Evolutionary conservation across 2,888 invertebrate genomes (phyloP), one percentile per base, ranked within the genome.

Genomic region (Ophion costatus): DNA sequence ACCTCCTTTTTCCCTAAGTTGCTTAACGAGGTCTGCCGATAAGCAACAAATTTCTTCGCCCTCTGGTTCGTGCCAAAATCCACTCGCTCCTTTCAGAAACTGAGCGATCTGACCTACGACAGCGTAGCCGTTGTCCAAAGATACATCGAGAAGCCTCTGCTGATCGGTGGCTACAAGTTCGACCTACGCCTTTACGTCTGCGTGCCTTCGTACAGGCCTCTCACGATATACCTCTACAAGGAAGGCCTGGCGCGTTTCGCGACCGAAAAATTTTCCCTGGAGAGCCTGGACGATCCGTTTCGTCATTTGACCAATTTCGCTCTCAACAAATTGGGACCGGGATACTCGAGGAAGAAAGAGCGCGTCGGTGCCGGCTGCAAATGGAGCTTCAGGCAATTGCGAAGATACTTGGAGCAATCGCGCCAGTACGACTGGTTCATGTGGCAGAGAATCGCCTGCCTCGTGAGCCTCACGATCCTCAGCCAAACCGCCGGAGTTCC

Each of bases 271-370:
- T 98, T 97, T 94, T 97, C 96, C 33, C 92, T 98, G 86, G 96
- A 97, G 84, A 97, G 98, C 88, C 95, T 98, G 69, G 96, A 96
- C 91, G 97, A 97, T 92, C 97, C 96, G 5, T 98, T 97, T 93
- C 95, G 98, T 88, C 98, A 98, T 94, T 94, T 98, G 87, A 98
- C 98, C 0, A 98, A 98, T 94, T 98, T 97, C 84, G 98, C 98
- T 0, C 95, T 98, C 66, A 98, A 98, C 94, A 98, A 98, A 94
- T 95, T 97, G 88, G 98, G 97, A 75, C 97, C 98, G 0, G 96
- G 97, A 14, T 98, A 97, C 91, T 95, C 96, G 0, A 96, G 96
- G 91, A 97, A 97, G 94, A 98, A 98, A 92, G 97, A 97, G 89
- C 94, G 97, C 89, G 96, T 98, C 84, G 98, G 98, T 83, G 96